Evolutionary conservation across 2,797 vertebrate species (phyloP).

Genomic region (Syncerus caffer): DNA sequence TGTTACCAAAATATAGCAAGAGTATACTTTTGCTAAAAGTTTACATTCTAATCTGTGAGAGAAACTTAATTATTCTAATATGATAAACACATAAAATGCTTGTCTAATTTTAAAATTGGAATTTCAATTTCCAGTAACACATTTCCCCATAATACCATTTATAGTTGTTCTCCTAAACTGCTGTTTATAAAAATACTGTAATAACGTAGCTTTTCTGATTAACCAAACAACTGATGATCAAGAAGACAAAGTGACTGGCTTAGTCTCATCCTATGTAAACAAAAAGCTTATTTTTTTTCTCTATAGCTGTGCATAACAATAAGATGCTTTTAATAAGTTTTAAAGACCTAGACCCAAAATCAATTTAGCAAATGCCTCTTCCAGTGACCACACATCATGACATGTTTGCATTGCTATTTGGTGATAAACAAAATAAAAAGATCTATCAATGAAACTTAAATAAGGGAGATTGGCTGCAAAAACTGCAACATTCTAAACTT

Average conservation of each 20-base stretch:
- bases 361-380: constrained; percentile 58
- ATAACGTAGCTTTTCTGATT: constrained; percentile 73
- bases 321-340: constrained; percentile 79
- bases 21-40: constrained; percentile 60
- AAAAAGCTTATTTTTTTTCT: constrained; percentile 73
- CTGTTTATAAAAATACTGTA: constrained; percentile 54
- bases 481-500: constrained; percentile 79
- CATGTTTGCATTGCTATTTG: constrained; percentile 79
- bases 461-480: constrained; percentile 78
- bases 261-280: constrained; percentile 74
- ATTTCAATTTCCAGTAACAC: constrained; percentile 69
- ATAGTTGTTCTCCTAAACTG: constrained; percentile 70
- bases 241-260: constrained; percentile 48
- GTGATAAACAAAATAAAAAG: constrained; percentile 83
- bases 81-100: constrained; percentile 76
- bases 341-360: constrained; percentile 70
- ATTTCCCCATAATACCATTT: constrained; percentile 51
- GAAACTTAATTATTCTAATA: constrained; percentile 65
- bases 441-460: constrained; percentile 82
- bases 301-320: constrained; percentile 35
- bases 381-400: constrained; percentile 70
- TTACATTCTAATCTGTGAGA: constrained; percentile 73
- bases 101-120: constrained; percentile 63
- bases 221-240: constrained; percentile 76
- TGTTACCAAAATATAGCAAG: constrained; percentile 65